Percentiles rank a stretch among this genome's conserved stretches.
These are phyloP conservation scores for Gerris buenoi DNA, from an alignment of 1,140 invertebrate species.

Conservation along the genomic window DNA sequence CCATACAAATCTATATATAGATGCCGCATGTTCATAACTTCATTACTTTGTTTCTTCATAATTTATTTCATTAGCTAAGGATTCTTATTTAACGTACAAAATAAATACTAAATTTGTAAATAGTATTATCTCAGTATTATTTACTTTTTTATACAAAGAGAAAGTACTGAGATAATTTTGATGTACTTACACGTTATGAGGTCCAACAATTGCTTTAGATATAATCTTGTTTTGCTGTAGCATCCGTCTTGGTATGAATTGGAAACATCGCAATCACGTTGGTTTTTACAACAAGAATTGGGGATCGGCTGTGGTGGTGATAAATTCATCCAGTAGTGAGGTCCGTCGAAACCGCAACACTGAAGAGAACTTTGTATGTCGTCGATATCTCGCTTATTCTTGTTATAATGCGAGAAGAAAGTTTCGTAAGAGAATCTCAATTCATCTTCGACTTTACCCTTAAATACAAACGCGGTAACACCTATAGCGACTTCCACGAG, in stretches of 20 bases:
- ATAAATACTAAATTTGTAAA: no score
- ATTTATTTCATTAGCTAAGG: no score
- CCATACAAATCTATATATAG: no score
- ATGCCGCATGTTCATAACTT: no score
- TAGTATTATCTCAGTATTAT: no score
- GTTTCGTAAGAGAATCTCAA: not conserved
- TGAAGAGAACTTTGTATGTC: not conserved
- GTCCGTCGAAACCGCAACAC: conserved; percentile 6
- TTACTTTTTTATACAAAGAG: no score
- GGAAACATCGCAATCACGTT: not conserved
- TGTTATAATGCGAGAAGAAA: not conserved
- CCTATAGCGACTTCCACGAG: not conserved
- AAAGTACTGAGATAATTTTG: no score
- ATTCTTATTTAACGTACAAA: no score
- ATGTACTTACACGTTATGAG: no score
- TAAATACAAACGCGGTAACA: not conserved
- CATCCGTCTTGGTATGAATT: conserved; percentile 8
- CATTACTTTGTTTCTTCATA: no score
- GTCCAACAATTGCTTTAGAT: no score
- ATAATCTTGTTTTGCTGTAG: no score
- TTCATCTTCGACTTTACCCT: not conserved
- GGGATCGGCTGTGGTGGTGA: not conserved
- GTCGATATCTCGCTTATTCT: not conserved
- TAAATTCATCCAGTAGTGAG: not conserved
- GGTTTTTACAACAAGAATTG: conserved; percentile 3